Conservation (phyloP, 2,113 vertebrate genomes). For the Phyllopteryx taeniolatus region DNA sequence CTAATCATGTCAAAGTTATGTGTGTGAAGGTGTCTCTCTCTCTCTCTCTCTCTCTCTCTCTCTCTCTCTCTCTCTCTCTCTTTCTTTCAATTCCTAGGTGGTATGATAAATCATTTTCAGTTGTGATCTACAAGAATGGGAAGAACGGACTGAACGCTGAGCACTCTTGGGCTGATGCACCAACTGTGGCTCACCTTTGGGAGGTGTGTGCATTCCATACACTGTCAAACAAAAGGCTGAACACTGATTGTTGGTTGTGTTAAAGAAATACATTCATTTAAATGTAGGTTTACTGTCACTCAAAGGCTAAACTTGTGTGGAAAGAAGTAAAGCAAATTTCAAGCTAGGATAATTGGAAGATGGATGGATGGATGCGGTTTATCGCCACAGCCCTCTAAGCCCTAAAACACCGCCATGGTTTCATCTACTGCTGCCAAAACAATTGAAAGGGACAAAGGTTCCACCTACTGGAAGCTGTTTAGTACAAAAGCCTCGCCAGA, state of each 20-base stretch:
- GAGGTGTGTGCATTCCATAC: slow-evolving; percentile 71
- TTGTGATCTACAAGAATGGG: slow-evolving; percentile 84
- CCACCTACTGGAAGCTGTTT: too few species aligned
- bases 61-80: not conserved
- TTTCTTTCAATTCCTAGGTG: slow-evolving; percentile 64
- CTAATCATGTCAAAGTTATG: not conserved
- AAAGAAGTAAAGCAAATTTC: too few species aligned
- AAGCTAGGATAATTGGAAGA: too few species aligned
- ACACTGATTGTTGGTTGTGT: not conserved
- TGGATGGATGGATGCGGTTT: too few species aligned
- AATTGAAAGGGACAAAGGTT: too few species aligned
- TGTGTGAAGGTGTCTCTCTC: not conserved
- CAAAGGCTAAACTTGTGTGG: too few species aligned
- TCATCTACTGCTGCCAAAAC: too few species aligned
- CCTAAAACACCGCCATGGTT: too few species aligned
- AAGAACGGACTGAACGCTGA: slow-evolving; percentile 85
- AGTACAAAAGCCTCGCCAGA: too few species aligned
- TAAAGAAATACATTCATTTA: not conserved
- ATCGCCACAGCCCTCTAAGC: too few species aligned
- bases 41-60: not conserved
- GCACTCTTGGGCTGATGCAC: slow-evolving; percentile 88
- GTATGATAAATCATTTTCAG: slow-evolving; percentile 88
- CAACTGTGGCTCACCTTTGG: slow-evolving; percentile 84
- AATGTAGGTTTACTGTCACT: not conserved
- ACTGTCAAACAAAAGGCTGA: not conserved